Percentiles rank a stretch among this genome's conserved stretches.
phyloP scores from a whole-genome alignment of 1,140 invertebrate species.

The Drosophila kepulauana region DNA sequence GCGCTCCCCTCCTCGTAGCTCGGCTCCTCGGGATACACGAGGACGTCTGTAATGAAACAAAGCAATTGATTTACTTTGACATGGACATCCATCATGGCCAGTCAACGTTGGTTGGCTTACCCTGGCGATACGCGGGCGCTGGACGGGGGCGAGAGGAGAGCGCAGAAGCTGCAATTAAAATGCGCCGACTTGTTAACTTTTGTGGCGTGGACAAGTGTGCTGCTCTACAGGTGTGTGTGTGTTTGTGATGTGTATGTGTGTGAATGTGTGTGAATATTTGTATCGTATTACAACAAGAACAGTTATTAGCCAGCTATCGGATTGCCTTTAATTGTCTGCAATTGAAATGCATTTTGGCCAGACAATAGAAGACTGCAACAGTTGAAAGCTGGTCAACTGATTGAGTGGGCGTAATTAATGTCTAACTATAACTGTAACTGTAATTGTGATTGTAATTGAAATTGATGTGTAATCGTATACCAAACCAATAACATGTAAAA shows the following conservation, averaged over 20 bases:
- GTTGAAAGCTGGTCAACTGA: not conserved
- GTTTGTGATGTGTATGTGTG: conserved; percentile 14
- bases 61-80: conserved; percentile 1
- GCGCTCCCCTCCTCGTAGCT: conserved; percentile 30
- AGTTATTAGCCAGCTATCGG: not conserved
- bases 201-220: conserved; percentile 7
- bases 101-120: conserved; percentile 4
- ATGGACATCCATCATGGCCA: not conserved
- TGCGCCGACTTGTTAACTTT: conserved; percentile 58
- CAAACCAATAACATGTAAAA: not conserved
- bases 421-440: not conserved
- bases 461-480: not conserved
- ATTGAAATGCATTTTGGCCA: not conserved
- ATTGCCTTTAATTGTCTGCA: not conserved
- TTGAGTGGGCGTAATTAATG: not conserved
- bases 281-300: conserved; percentile 37
- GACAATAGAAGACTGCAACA: not conserved
- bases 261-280: conserved; percentile 14
- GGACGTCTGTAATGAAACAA: conserved; percentile 34
- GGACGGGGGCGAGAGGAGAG: not conserved
- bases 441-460: conserved; percentile 8
- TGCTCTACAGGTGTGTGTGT: conserved; percentile 5
- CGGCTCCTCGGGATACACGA: conserved; percentile 53
- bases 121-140: conserved; percentile 17
- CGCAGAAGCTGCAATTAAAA: conserved; percentile 71